Base-by-base conservation (phyloP, 2,113 vertebrate genomes). In the Chaetura pelagica region DNA sequence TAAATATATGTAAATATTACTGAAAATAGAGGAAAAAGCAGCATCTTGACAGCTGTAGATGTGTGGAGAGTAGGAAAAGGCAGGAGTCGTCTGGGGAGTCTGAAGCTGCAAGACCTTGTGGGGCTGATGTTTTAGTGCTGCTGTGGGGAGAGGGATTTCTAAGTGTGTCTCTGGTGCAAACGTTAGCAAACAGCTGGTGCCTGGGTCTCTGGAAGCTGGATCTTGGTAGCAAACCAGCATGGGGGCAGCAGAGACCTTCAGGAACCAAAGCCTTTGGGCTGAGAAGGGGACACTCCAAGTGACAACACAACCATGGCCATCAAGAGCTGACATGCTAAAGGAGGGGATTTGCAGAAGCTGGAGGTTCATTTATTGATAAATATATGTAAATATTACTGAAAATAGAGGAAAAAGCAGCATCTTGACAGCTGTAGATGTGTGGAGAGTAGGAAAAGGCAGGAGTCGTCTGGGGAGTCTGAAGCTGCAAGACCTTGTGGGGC, bases 231-330 rank as follows among this genome's bases (percentile, higher is more conserved):
- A 87, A 84, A 64, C 6, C 26, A 73, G 14, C 1, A 0, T 11
- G 48, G 42, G 9, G 58, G 24, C 21, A 46, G 11, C 40, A 74
- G 51, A 34, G 34, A 29, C 42, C n/a, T 7, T 0, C 29, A 42
- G 12, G 32, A 17, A 21, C 5, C 59, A 67, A 61, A 74, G 61
- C 32, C 35, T 35, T 22, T 8, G 40, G 23, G 14, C 40, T 35
- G 24, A 51, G 51, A 54, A 85, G 20, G 7, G 20, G 6, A 10
- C 14, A 5, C 32, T 27, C 66, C 9, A 35, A 40, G 68, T 15
- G 55, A 13, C 34, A 8, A 44, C 6, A 6, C 34, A 38, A 23
- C 30, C 49, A 8, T 0, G 2, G 2, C 38, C 15, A 6, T 12
- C 34, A 6, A 10, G 29, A 57, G 61, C 54, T 26, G 72, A 51